phyloP scores from a whole-genome alignment of 2,113 vertebrate genomes.

The Rallus limicola region DNA sequence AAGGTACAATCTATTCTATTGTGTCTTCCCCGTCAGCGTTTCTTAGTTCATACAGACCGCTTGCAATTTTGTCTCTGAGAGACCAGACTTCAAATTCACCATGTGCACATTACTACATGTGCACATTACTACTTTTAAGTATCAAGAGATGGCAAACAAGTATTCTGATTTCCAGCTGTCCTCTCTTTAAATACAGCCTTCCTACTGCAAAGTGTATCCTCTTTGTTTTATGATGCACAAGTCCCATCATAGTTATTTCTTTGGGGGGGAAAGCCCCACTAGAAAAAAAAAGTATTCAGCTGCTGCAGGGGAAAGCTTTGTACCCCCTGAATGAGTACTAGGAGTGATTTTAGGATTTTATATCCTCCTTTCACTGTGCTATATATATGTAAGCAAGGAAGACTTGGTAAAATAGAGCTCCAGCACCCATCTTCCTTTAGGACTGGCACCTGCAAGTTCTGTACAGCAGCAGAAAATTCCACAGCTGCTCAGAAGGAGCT shows the following conservation, averaged over 20 bases:
- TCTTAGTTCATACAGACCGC: neutral
- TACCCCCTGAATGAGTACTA: neutral
- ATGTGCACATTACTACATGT: neutral
- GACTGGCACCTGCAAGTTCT: neutral
- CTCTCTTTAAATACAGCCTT: neutral
- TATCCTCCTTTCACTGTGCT: neutral
- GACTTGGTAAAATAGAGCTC: neutral
- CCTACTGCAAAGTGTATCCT: neutral
- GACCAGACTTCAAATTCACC: conserved; percentile 10
- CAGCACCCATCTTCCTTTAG: neutral
- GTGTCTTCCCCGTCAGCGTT: conserved; percentile 39
- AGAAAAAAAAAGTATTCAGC: neutral
- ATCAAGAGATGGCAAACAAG: neutral
- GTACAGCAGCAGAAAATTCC: neutral
- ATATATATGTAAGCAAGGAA: neutral
- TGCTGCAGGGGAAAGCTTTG: neutral
- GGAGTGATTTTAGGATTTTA: neutral
- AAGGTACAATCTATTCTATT: conserved; percentile 56
- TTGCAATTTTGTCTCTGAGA: conserved; percentile 35
- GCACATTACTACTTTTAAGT: neutral
- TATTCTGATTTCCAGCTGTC: neutral
- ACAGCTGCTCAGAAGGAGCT: neutral
- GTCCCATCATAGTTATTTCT: neutral
- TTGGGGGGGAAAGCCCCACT: no score
- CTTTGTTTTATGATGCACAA: neutral